Conservation (phyloP, 2,888 invertebrate species). For the Gasteruption jaculator region DNA sequence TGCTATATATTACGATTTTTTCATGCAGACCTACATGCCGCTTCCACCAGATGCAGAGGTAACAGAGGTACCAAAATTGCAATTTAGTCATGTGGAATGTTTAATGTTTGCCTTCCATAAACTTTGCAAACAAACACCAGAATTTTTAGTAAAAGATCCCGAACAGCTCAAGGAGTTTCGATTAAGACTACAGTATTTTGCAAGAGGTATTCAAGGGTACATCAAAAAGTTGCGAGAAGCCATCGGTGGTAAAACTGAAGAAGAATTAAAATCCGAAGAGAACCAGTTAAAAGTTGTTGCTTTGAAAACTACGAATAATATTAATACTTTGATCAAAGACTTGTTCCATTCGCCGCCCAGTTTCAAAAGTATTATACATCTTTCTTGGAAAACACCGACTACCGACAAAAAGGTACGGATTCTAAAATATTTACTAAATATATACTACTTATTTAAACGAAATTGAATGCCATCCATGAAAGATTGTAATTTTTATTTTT, state of each 20-base stretch:
- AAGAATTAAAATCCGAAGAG: slow-evolving; percentile 73
- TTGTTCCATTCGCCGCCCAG: slow-evolving; percentile 91
- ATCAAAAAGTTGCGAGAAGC: slow-evolving; percentile 68
- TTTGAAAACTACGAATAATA: slow-evolving; percentile 86
- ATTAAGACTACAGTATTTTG: slow-evolving; percentile 84
- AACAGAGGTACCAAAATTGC: slow-evolving; percentile 72
- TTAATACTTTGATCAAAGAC: slow-evolving; percentile 87
- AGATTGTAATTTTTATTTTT: no score
- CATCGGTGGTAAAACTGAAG: slow-evolving; percentile 65
- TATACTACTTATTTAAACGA: not conserved
- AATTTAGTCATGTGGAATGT: slow-evolving; percentile 93
- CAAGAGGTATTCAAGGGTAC: slow-evolving; percentile 85
- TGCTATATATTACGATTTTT: slow-evolving; percentile 16
- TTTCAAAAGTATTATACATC: slow-evolving; percentile 77
- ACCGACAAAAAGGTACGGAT: slow-evolving; percentile 54
- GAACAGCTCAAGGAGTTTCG: slow-evolving; percentile 84
- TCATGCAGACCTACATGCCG: slow-evolving; percentile 77
- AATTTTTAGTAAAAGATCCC: slow-evolving; percentile 68
- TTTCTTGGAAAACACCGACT: slow-evolving; percentile 66
- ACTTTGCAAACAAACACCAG: slow-evolving; percentile 74
- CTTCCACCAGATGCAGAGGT: slow-evolving; percentile 71
- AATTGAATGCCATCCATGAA: no score
- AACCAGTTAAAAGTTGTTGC: slow-evolving; percentile 76
- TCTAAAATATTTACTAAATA: not conserved
- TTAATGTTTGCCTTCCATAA: slow-evolving; percentile 73